Conservation (phyloP, 2,797 vertebrate species). For the Acropternis orthonyx region DNA sequence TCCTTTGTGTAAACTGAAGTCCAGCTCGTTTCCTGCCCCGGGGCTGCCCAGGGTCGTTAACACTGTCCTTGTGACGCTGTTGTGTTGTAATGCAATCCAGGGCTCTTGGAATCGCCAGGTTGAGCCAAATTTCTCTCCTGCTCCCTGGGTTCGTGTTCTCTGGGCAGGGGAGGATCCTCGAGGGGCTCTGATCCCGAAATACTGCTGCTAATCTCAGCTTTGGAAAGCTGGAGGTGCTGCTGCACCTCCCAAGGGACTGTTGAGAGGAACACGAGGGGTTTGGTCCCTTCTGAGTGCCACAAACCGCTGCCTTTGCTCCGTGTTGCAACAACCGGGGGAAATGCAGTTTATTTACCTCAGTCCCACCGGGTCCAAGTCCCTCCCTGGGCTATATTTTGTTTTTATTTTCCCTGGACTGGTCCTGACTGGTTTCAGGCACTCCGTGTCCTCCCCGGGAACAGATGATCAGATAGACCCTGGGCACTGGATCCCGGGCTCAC, state of each 20-base stretch:
- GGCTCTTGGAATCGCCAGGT: fast-evolving
- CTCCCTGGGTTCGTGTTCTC: background rate
- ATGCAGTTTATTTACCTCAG: background rate
- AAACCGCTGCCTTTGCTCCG: background rate
- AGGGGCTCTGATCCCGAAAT: background rate
- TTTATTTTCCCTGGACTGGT: background rate
- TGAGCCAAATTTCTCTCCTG: background rate
- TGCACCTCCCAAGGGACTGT: background rate
- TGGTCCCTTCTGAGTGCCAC: background rate
- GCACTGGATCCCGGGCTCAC: background rate
- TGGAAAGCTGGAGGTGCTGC: background rate
- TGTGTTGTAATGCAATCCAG: background rate
- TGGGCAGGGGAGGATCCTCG: background rate
- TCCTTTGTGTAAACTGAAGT: background rate
- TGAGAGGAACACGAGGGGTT: background rate
- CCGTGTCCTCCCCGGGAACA: background rate
- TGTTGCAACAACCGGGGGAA: background rate
- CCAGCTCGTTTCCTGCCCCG: constrained; percentile 1
- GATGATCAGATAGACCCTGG: constrained; percentile 37
- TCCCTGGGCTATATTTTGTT: background rate
- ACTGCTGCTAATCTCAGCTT: background rate
- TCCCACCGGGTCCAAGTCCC: background rate
- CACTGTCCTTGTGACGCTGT: background rate
- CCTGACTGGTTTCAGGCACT: background rate
- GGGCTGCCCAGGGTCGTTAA: background rate